Conservation (phyloP, 2,888 invertebrate genomes). For the Actias luna region DNA sequence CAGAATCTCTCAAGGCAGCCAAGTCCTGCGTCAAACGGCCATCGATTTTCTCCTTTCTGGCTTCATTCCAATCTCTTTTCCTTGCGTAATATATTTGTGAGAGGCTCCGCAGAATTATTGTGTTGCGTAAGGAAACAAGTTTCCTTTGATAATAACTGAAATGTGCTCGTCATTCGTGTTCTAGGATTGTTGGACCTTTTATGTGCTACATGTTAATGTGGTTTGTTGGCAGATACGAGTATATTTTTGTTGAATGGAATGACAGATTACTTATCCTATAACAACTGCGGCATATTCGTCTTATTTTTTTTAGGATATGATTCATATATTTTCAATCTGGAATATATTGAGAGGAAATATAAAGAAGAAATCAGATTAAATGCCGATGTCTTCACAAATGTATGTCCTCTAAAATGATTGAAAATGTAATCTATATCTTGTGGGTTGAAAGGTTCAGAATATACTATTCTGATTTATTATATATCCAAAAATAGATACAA, state of each 20-base stretch:
- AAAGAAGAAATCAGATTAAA: neutral
- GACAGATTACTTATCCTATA: neutral
- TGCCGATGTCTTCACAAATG: neutral
- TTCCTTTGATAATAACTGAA: conserved; percentile 31
- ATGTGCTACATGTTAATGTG: conserved; percentile 12
- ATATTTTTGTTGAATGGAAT: neutral
- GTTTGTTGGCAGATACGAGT: conserved; percentile 4
- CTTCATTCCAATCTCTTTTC: conserved; percentile 66
- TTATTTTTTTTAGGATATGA: neutral
- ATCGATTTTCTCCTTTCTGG: conserved; percentile 68
- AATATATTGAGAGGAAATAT: neutral
- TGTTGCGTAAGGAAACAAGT: conserved; percentile 47
- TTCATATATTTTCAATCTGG: neutral
- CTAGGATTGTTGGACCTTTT: conserved; percentile 13
- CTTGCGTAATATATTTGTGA: conserved; percentile 70
- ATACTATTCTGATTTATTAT: neutral
- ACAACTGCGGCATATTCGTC: neutral
- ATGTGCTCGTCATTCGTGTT: conserved; percentile 30
- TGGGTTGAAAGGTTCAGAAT: neutral
- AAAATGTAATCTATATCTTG: neutral
- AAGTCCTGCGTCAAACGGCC: conserved; percentile 48
- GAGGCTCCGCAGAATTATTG: conserved; percentile 41
- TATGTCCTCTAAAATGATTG: neutral
- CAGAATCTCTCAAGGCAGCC: conserved; percentile 35
- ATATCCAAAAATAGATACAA: neutral